A percentile compares a stretch with the other conserved stretches of the same genome.
Conservation (phyloP, 2,797 vertebrate species). For the Thunnus albacares region DNA sequence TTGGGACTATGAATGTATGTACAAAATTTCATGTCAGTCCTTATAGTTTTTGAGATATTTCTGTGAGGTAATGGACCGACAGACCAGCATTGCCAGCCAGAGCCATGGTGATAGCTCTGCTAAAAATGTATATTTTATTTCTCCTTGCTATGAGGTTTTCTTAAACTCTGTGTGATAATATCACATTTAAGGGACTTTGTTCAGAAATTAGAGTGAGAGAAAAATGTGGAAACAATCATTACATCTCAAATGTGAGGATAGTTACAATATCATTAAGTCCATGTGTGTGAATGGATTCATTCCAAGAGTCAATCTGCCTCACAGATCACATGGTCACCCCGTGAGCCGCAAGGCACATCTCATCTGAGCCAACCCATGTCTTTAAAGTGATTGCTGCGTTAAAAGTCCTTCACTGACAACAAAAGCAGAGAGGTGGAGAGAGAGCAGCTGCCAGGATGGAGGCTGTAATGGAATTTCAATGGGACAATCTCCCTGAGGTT, state of each 20-base stretch:
- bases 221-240: constrained; percentile 42
- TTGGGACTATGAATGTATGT: no score
- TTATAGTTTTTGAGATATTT: neutral
- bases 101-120: neutral
- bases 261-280: constrained; percentile 55
- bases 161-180: no score
- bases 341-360: constrained; percentile 68
- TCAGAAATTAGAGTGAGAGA: constrained; percentile 21
- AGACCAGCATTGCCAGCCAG: neutral
- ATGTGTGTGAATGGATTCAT: constrained; percentile 56
- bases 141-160: neutral
- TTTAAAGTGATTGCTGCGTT: constrained; percentile 73
- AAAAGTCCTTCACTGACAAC: constrained; percentile 79
- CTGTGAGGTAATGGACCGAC: neutral
- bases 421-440: constrained; percentile 59
- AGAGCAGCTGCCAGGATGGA: constrained; percentile 69
- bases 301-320: constrained; percentile 44
- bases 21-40: neutral
- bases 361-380: constrained; percentile 57
- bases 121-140: constrained; percentile 5
- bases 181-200: constrained; percentile 25
- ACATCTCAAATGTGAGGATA: constrained; percentile 28
- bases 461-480: constrained; percentile 84
- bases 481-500: constrained; percentile 77
- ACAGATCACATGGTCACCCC: constrained; percentile 61